Evolutionary conservation across 2,888 invertebrate species (phyloP), one percentile per base, ranked within the genome.

Genomic region (Apodemia duryi): DNA sequence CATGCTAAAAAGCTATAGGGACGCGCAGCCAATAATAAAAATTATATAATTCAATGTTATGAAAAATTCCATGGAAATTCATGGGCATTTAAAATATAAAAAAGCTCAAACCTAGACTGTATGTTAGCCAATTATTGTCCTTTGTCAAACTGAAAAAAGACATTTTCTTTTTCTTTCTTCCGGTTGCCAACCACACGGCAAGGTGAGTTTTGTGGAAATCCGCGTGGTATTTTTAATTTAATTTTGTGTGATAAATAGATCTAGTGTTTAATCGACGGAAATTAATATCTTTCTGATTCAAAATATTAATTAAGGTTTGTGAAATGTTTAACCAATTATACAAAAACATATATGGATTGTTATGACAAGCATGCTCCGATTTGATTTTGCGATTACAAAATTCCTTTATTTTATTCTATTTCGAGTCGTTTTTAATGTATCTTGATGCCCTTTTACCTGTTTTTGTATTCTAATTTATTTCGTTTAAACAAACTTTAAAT

Each of bases 141-240:
- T 57, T 6, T n/a, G 49, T 57, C 32, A 32, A 32, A 32, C 9
- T 4, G 64, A 46, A 64, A 49, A 28, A 43, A 29, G 38, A 38
- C 4, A 46, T 1, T 4, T 66, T 76, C 73, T 81, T 72, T 70
- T 72, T 85, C 87, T 88, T 88, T 90, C 85, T 89, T 89, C 86
- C 88, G 86, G 91, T 79, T 86, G 89, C 81, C 86, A 88, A 86
- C 49, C 83, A 78, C 78, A 79, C 84, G 85, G 84, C 88, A 89
- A 88, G 91, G 91, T 91, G 80, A 77, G 88, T 85, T 79, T 81
- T 74, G 71, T 76, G 68, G 66, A 68, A 74, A 76, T 73, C 85
- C 90, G 80, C 90, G 87, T 91, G 90, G 88, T 84, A 82, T 85
- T 81, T 69, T 68, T 69, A 65, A 67, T 67, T 65, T 70, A 67